Conservation (phyloP, 2,113 vertebrate genomes). For the Ramphastos sulfuratus region DNA sequence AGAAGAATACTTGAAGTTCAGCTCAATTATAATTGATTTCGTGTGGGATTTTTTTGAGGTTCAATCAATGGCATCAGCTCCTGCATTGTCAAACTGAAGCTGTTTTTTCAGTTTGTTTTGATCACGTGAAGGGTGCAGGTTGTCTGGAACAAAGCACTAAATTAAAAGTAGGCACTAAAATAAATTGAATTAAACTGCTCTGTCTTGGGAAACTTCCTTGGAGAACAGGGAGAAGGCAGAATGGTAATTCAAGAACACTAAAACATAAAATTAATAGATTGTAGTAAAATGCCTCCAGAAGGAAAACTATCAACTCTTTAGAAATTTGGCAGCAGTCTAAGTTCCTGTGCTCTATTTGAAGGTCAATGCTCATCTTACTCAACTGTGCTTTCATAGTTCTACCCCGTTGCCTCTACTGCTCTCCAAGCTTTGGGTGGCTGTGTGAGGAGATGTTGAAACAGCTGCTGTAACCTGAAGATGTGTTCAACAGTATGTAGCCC, state of each 20-base stretch:
- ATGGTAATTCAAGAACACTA: background rate
- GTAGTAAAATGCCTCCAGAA: background rate
- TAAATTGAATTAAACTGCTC: background rate
- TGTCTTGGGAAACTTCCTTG: background rate
- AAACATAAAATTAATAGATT: background rate
- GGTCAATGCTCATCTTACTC: background rate
- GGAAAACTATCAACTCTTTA: background rate
- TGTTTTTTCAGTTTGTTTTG: background rate
- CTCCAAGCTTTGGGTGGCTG: background rate
- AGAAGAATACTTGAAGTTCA: background rate
- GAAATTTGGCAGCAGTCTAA: background rate
- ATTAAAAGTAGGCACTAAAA: background rate
- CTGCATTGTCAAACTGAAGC: background rate
- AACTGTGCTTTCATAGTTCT: background rate
- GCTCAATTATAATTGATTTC: background rate
- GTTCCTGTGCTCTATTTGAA: background rate
- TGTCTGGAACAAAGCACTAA: background rate
- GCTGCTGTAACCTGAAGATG: background rate
- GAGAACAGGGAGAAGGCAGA: background rate
- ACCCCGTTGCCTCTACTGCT: background rate
- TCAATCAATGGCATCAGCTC: background rate
- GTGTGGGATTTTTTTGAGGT: background rate
- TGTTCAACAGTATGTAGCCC: rapidly evolving
- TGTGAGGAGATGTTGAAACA: background rate
- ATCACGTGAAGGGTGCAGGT: background rate